phyloP scores from a whole-genome alignment of 1,140 invertebrate genomes.

The Drosophila nikananu region DNA sequence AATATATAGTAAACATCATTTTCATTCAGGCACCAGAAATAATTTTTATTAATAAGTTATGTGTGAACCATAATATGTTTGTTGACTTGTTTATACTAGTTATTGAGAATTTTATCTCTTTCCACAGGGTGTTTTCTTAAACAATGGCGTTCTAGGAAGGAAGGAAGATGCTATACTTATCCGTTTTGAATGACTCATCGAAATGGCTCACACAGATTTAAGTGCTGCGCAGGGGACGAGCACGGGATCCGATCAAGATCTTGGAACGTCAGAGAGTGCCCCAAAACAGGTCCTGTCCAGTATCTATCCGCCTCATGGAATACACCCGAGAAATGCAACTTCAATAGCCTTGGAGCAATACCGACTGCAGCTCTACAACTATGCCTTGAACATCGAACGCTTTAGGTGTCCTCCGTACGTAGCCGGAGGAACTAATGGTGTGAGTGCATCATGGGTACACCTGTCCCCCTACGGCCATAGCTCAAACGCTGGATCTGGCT shows the following conservation, averaged over 20 bases:
- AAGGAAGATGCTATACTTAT: background rate
- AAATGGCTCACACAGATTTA: slow-evolving; percentile 61
- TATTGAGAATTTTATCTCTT: background rate
- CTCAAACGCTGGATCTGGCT: background rate
- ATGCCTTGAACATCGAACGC: slow-evolving; percentile 92
- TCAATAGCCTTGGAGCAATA: slow-evolving; percentile 90
- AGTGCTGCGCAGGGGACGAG: slow-evolving; percentile 18
- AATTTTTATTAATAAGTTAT: background rate
- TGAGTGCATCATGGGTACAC: slow-evolving; percentile 48
- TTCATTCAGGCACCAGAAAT: no score
- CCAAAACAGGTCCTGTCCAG: slow-evolving; percentile 35
- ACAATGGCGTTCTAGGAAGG: background rate
- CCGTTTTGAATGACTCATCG: background rate
- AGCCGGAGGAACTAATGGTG: slow-evolving; percentile 6
- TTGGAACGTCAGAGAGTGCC: background rate
- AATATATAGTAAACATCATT: no score
- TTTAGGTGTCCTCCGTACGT: slow-evolving; percentile 87
- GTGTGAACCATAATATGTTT: background rate
- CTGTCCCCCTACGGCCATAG: slow-evolving; percentile 46
- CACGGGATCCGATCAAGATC: slow-evolving; percentile 31
- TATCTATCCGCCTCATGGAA: slow-evolving; percentile 36
- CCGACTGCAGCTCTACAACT: slow-evolving; percentile 94
- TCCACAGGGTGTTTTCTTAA: background rate
- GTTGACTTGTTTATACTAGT: background rate
- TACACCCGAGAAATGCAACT: slow-evolving; percentile 14